phyloP scores from a whole-genome alignment of 2,797 vertebrate species.

The Denticeps clupeoides region DNA sequence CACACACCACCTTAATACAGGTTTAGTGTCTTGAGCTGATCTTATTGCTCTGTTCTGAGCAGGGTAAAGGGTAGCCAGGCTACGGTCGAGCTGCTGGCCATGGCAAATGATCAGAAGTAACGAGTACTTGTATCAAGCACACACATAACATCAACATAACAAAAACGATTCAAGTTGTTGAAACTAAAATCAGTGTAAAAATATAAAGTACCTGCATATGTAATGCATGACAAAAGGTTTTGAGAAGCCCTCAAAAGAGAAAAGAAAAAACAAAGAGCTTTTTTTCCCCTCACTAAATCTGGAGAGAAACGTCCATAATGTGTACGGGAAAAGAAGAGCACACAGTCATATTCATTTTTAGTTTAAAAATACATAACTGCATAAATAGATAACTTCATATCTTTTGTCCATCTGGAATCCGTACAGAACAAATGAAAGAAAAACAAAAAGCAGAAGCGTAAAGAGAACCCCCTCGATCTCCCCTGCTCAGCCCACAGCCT shows the following conservation, averaged over 20 bases:
- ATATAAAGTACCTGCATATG: conserved; percentile 60
- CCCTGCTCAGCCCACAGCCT: conserved; percentile 58
- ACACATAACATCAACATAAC: conserved; percentile 16
- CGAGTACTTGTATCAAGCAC: conserved; percentile 38
- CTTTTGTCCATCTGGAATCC: conserved; percentile 12
- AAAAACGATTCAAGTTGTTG: conserved; percentile 37
- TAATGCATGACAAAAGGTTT: conserved; percentile 30
- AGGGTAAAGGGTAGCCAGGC: conserved; percentile 11
- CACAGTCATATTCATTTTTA: conserved; percentile 1
- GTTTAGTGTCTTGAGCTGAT: conserved; percentile 33
- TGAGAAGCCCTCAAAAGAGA: conserved; percentile 21
- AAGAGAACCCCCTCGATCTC: neutral
- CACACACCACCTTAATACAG: conserved; percentile 27
- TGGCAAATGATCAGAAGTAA: neutral
- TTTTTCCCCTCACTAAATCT: conserved; percentile 22
- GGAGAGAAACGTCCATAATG: conserved; percentile 20
- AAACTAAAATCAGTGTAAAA: conserved; percentile 47
- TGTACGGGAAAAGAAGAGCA: conserved; percentile 3
- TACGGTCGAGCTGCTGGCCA: conserved; percentile 9
- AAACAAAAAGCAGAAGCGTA: neutral
- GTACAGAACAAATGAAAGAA: conserved; percentile 14
- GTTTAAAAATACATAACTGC: neutral
- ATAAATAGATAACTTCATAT: conserved; percentile 27
- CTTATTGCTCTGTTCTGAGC: conserved; percentile 30
- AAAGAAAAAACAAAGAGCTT: conserved; percentile 14